Conservation (phyloP, 2,797 vertebrate species). For the Fistularia commersonii region DNA sequence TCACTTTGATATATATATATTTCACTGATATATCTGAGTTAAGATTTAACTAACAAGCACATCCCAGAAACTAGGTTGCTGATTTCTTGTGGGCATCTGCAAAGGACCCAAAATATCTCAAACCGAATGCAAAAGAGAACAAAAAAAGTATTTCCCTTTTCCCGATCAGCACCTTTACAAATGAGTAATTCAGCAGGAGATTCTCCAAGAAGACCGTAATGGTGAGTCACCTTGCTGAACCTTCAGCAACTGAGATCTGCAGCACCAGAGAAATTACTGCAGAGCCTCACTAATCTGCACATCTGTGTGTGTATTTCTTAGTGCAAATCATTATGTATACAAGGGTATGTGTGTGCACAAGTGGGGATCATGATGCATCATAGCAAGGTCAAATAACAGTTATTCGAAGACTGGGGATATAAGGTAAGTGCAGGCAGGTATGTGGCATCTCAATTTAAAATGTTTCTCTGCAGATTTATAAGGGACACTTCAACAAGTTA, state of each 20-base stretch:
- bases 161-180: conserved; percentile 48
- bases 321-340: conserved; percentile 40
- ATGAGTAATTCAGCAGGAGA: conserved; percentile 63
- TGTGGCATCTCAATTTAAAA: neutral
- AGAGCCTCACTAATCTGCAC: conserved; percentile 61
- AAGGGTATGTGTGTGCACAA: conserved; percentile 14
- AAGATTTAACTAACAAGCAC: conserved; percentile 9
- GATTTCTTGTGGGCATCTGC: conserved; percentile 33
- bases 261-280: conserved; percentile 58
- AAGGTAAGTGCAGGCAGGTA: conserved; percentile 38
- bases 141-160: conserved; percentile 38
- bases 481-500: neutral
- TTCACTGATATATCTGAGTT: conserved; percentile 12
- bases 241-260: conserved; percentile 66
- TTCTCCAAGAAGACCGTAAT: conserved; percentile 69
- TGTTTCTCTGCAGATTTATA: neutral
- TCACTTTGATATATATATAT: conserved; percentile 3
- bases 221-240: conserved; percentile 81
- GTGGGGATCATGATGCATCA: conserved; percentile 55
- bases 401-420: conserved; percentile 30
- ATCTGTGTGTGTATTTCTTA: conserved; percentile 39
- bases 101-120: conserved; percentile 27
- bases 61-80: conserved; percentile 18
- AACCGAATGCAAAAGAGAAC: conserved; percentile 22
- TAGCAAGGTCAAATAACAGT: conserved; percentile 59